phyloP scores from a whole-genome alignment of 2,797 vertebrate species.

The Rhinella marina region DNA sequence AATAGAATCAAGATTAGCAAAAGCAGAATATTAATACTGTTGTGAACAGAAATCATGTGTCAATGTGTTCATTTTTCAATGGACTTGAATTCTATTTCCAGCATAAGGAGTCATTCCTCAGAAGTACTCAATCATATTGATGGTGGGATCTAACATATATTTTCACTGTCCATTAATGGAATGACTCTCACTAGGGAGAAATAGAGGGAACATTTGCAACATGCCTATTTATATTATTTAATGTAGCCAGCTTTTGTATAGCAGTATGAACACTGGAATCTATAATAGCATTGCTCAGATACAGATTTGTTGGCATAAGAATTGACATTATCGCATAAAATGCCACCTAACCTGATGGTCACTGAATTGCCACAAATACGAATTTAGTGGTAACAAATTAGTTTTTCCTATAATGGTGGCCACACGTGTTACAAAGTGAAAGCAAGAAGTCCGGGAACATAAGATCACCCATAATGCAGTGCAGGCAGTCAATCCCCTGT shows the following conservation, averaged over 20 bases:
- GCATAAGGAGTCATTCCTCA: not conserved
- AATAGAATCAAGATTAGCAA: too few relatives aligned
- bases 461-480: too few relatives aligned
- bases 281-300: not conserved
- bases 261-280: not conserved
- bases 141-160: not conserved
- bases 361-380: too few relatives aligned
- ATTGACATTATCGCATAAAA: not conserved
- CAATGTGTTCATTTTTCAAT: too few relatives aligned
- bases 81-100: not conserved
- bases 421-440: too few relatives aligned
- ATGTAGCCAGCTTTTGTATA: not conserved
- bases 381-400: too few relatives aligned
- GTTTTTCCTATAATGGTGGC: too few relatives aligned
- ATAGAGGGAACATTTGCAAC: not conserved
- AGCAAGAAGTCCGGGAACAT: too few relatives aligned
- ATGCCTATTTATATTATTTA: not conserved
- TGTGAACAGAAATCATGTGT: not conserved
- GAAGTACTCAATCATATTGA: constrained; percentile 5
- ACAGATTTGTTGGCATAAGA: not conserved
- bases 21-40: not conserved
- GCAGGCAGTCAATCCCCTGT: too few relatives aligned
- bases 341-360: not conserved
- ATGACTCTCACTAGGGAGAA: not conserved
- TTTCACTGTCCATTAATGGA: constrained; percentile 1